Conservation (phyloP, 2,888 invertebrate genomes). For the Thera obeliscata region DNA sequence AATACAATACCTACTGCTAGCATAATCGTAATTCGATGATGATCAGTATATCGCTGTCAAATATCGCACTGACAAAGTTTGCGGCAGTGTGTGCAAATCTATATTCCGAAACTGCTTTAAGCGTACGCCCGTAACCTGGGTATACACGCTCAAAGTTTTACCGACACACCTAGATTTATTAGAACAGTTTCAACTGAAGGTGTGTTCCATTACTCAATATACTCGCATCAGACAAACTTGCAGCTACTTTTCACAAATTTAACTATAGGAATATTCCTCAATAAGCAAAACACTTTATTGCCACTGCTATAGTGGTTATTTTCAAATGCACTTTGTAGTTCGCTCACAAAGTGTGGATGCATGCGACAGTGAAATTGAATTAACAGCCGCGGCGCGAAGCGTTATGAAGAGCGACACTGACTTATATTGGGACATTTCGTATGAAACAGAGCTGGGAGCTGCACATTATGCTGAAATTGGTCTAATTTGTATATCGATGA, state of each 20-base stretch:
- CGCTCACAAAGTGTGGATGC: slow-evolving; percentile 42
- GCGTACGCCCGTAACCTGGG: too few relatives aligned
- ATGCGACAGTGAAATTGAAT: slow-evolving; percentile 65
- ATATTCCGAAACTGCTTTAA: too few relatives aligned
- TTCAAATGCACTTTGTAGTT: slow-evolving; percentile 20
- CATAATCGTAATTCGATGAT: too few relatives aligned
- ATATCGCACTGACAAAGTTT: too few relatives aligned
- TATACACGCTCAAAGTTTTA: neutral
- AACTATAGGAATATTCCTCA: neutral
- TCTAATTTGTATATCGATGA: neutral
- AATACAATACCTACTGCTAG: too few relatives aligned
- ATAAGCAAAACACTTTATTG: slow-evolving; percentile 3
- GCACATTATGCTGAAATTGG: neutral
- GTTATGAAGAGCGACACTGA: slow-evolving; percentile 59
- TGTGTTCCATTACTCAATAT: neutral
- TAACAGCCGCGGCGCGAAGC: slow-evolving; percentile 52
- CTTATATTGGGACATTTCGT: slow-evolving; percentile 48
- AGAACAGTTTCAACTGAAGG: neutral
- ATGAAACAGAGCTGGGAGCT: slow-evolving; percentile 19
- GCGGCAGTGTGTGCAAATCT: too few relatives aligned
- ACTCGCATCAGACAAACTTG: neutral
- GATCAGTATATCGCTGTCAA: too few relatives aligned
- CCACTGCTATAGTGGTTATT: neutral
- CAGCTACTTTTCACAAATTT: neutral
- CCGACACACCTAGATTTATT: neutral